phyloP scores from a whole-genome alignment of 1,140 invertebrate species.

The Platyscapa corneri region DNA sequence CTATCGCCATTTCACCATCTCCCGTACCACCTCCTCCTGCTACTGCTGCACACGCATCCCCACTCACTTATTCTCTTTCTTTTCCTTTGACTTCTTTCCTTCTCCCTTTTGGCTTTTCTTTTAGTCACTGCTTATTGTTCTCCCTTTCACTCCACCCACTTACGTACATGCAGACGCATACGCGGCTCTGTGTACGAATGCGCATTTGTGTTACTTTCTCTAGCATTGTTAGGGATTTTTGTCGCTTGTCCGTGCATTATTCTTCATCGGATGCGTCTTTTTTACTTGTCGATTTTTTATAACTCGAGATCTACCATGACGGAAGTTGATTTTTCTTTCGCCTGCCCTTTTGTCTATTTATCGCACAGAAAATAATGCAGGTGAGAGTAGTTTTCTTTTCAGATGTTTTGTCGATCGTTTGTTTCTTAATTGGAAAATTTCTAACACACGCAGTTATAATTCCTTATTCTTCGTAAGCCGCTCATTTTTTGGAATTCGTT shows the following conservation, averaged over 20 bases:
- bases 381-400: background rate
- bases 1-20: conserved; percentile 50
- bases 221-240: conserved; percentile 1
- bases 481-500: background rate
- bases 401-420: background rate
- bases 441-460: background rate
- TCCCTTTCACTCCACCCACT: background rate
- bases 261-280: conserved; percentile 7
- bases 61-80: conserved; percentile 35
- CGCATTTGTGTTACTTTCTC: background rate
- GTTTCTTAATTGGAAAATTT: conserved; percentile 6
- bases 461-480: background rate
- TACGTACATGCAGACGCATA: too few species aligned
- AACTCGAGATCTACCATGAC: background rate
- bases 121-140: background rate
- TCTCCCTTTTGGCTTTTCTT: conserved; percentile 16
- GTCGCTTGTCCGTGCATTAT: conserved; percentile 8
- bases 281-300: background rate
- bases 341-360: background rate
- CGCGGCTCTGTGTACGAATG: too few species aligned
- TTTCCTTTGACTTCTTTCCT: conserved; percentile 53
- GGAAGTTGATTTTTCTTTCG: background rate
- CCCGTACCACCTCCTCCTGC: background rate
- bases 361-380: background rate
- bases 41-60: conserved; percentile 20